These are phyloP conservation scores for Actinostola sp. DNA, from an alignment of 92 coral and sea anemone genomes.

Conservation along the genomic window DNA sequence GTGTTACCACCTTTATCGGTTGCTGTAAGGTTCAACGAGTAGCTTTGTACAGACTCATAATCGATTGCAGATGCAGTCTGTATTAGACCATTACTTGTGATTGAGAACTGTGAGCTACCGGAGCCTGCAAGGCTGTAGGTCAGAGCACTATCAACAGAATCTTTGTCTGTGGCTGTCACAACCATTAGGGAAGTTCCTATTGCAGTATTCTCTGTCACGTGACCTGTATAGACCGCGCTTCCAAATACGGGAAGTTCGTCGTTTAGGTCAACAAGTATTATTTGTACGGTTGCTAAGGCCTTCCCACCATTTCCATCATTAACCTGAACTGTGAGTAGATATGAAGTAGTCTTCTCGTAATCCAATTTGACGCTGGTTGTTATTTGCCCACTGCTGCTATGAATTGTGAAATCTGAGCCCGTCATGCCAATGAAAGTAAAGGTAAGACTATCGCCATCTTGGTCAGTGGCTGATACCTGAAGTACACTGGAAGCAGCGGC, in stretches of 20 bases:
- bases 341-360: slow-evolving; percentile 54
- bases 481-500: slow-evolving; percentile 43
- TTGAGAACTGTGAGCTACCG: slow-evolving; percentile 45
- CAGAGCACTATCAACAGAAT: slow-evolving; percentile 60
- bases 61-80: slow-evolving; percentile 58
- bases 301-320: slow-evolving; percentile 65
- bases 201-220: slow-evolving; percentile 62
- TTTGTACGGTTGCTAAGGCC: slow-evolving; percentile 42
- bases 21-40: slow-evolving; percentile 59
- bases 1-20: slow-evolving; percentile 53
- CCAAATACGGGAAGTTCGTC: slow-evolving; percentile 71
- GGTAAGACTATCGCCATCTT: slow-evolving; percentile 44
- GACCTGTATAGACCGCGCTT: slow-evolving; percentile 64
- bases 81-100: slow-evolving; percentile 50
- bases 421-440: slow-evolving; percentile 58
- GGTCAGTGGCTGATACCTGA: slow-evolving; percentile 58
- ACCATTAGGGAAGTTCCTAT: slow-evolving; percentile 63
- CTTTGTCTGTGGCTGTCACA: slow-evolving; percentile 73
- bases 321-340: slow-evolving; percentile 51
- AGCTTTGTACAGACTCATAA: slow-evolving; percentile 41
- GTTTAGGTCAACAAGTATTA: slow-evolving; percentile 63
- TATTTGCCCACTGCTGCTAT: slow-evolving; percentile 54
- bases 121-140: slow-evolving; percentile 58
- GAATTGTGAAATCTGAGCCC: slow-evolving; percentile 56
- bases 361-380: slow-evolving; percentile 36